phyloP scores from a whole-genome alignment of 1,140 invertebrate genomes.

The Drosophila sturtevanti region DNA sequence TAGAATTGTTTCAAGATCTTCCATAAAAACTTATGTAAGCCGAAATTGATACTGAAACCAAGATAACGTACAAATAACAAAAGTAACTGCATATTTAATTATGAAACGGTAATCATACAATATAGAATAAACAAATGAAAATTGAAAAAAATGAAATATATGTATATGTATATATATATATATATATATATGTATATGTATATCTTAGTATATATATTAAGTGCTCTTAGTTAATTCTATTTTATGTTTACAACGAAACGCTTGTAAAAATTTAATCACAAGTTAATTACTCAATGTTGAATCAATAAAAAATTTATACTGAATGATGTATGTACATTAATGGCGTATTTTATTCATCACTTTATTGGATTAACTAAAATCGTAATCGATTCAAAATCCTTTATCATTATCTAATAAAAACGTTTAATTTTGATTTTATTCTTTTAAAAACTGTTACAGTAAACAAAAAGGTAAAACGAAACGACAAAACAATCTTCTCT shows the following conservation, averaged over 20 bases:
- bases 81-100: slow-evolving; percentile 49
- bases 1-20: slow-evolving; percentile 55
- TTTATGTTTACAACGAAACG: slow-evolving; percentile 66
- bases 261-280: slow-evolving; percentile 55
- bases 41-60: slow-evolving; percentile 32
- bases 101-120: not conserved
- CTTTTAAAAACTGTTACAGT: too few relatives aligned
- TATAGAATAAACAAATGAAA: slow-evolving; percentile 2
- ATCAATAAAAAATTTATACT: slow-evolving; percentile 46
- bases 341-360: not conserved
- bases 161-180: not conserved
- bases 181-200: not conserved
- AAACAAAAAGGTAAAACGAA: too few relatives aligned
- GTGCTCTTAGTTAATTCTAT: slow-evolving; percentile 43
- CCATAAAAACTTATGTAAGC: slow-evolving; percentile 39
- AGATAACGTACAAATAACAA: slow-evolving; percentile 55
- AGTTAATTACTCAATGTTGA: slow-evolving; percentile 13
- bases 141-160: slow-evolving; percentile 1
- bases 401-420: too few relatives aligned
- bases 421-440: too few relatives aligned
- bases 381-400: not conserved
- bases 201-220: slow-evolving; percentile 18
- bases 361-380: too few relatives aligned
- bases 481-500: too few relatives aligned
- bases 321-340: slow-evolving; percentile 11